Evolutionary conservation across 2,888 invertebrate species (phyloP), one percentile per base, ranked within the genome.

Genomic region (Calephelis perditalis): DNA sequence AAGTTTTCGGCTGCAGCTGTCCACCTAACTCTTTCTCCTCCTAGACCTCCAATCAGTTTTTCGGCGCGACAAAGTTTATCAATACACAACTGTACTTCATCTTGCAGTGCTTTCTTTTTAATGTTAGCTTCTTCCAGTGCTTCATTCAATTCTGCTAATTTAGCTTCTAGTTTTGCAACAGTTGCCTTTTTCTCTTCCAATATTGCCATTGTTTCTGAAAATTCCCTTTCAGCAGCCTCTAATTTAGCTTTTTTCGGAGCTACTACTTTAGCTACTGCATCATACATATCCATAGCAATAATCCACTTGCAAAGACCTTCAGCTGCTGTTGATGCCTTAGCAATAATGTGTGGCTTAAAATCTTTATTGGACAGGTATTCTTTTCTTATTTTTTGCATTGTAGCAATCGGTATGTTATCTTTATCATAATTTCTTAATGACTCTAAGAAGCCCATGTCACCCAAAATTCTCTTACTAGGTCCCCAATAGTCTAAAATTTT

Each of bases 241-340:
- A 97, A 84, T 78, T 96, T 96, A 8, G 93, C 95, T 77, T 96
- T 96, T 82, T 97, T 97, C 0, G 97, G 97, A 9, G 95, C 96
- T 9, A 96, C 96, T 55, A 94, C 93, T 84, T 95, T 96, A 56
- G 95, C 95, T 3, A 96, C 96, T 56, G 93, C 93, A 76, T 97
- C 97, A 76, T 97, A 97, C 84, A 95, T 94, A 74, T 97, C 96
- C 94, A 97, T 95, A 1, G 97, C 97, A 67, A 96, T 93, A 58
- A 97, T 95, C 97, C 97, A 97, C 77, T 96, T 95, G 78, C 97
- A 97, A 49, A 97, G 88, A 59, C 98, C 98, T 87, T 98, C 97
- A 35, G 98, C 98, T 4, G 99, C 99, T 67, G 96, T 94, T 0
- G 98, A 98, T 0, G 98, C 98, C 82, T 97, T 96, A 11, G 95